Evolutionary conservation across 2,888 invertebrate species (phyloP).

Genomic region (Caenorhabditis imperialis): DNA sequence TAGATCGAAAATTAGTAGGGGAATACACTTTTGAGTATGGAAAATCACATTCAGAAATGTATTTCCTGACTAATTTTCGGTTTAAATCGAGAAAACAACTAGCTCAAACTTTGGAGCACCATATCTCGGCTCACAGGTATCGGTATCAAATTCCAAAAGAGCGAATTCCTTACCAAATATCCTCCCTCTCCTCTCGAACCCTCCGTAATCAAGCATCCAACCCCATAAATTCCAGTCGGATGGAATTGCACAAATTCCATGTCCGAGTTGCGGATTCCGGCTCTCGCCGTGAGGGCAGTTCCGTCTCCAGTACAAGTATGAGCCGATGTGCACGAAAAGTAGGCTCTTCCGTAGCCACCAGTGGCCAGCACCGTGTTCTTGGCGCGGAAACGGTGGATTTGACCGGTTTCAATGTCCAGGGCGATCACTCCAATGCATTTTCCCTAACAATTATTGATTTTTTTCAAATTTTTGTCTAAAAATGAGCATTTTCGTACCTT

Average conservation of each 20-base stretch:
- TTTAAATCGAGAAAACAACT: too few relatives aligned
- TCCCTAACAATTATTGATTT: constrained; percentile 81
- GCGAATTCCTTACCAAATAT: too few relatives aligned
- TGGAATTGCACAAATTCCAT: constrained; percentile 99
- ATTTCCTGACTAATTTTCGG: too few relatives aligned
- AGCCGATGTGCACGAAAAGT: constrained; percentile 98
- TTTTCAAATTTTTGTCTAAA: too few relatives aligned
- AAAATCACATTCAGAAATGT: too few relatives aligned
- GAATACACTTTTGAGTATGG: too few relatives aligned
- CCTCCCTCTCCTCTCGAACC: constrained; percentile 90
- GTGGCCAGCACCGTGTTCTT: constrained; percentile 86
- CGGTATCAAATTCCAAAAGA: too few relatives aligned
- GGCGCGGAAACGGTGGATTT: constrained; percentile 89
- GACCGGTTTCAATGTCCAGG: constrained; percentile 93
- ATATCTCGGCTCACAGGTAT: too few relatives aligned
- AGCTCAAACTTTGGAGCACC: too few relatives aligned
- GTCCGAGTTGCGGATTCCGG: constrained; percentile 93
- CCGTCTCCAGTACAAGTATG: constrained; percentile 93
- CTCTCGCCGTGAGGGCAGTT: constrained; percentile 90
- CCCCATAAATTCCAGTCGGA: constrained; percentile 98
- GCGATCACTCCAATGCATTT: constrained; percentile 88
- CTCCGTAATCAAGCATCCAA: constrained; percentile 97
- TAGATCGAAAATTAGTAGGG: too few relatives aligned
- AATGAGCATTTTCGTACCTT: constrained; percentile 78
- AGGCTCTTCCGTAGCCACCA: constrained; percentile 85